Base-by-base conservation (phyloP, 2,888 invertebrate species). In the Catocala nupta region DNA sequence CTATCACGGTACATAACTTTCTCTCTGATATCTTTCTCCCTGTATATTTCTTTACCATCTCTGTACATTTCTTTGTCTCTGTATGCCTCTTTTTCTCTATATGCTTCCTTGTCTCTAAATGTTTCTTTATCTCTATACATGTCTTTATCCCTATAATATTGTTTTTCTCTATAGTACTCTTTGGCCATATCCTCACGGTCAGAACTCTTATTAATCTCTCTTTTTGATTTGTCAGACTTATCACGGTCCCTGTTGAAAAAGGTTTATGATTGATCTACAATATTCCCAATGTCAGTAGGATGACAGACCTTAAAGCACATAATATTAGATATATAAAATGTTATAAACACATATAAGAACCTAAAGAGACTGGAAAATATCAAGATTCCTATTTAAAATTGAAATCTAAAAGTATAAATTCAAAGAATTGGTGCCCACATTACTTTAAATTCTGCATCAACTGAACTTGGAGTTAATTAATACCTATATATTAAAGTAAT, bases 151-250 rank as follows among this genome's bases (percentile, higher is more conserved):
- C 89, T 86, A 79, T 89, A 92, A 78, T 91, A 93, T 80, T 89
- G 91, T 75, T 93, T 93, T 68, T 93, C 93, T 81, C 92, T 90
- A 81, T 92, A 92, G 78, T 91, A 93, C 68, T 93, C 93, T 90
- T 93, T 94, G 78, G 90, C 70, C 75, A 90, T 83, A 56, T 93
- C 94, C 63, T 93, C 94, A 73, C 92, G 88, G 43, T 94, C 93
- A 73, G 87, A 63, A 75, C 81, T 86, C 80, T 91, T 93, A 73
- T 63, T 78, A 44, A 90, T 68, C 33, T 93, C 93, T 76, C 92
- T 84, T 82, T 92, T 93, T 45, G 84, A 56, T 85, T 93, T 94
- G 48, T 94, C 93, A 75, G 88, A 71, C 78, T 93, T 94, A 71
- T 94, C 94, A 69, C 92, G 90, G 70, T 94, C 94, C 87, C 94